Base-by-base conservation (phyloP, 2,888 invertebrate species). In the Dysmachus trigonus region DNA sequence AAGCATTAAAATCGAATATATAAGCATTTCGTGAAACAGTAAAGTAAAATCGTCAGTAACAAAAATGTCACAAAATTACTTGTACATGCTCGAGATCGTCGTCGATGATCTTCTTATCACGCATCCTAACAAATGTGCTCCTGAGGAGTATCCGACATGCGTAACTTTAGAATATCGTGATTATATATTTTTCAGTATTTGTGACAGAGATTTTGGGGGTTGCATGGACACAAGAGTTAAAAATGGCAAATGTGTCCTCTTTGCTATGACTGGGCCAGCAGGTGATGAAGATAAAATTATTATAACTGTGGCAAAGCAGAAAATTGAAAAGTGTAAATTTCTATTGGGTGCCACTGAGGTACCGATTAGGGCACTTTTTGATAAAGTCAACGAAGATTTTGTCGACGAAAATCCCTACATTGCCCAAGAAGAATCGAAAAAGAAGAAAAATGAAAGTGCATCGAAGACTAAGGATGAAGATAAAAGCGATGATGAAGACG, bases 31-130 rank as follows among this genome's bases (percentile, higher is more conserved):
- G 62, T 62, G 1, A 62, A 62, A 8, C 62, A 62, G 27, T 62
- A 62, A 62, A 62, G 27, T 62, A 62, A 62, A 62, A 22, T 62
- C 13, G 7, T 35, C n/a, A 47, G 31, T 62, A 15, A 53, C 18
- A 15, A 87, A 88, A 88, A 90, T 89, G 90, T 88, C 89, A 76
- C 89, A 89, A 89, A 91, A 90, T 89, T 90, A 90, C 47, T 89
- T 92, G 85, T 92, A 91, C 88, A 91, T 91, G 91, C 90, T 92
- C 71, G 92, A 92, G 87, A 91, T 92, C 87, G 91, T 91, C 84
- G 89, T 92, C 83, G 92, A 92, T 77, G 91, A 92, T 87, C 86
- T 92, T 72, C 84, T 92, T 31, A 90, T 92, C 38, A 91, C 90
- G 1, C 89, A 90, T 13, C 90, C 91, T 84, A 92, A 92, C 87